These are phyloP conservation scores for Chrysolina haemoptera DNA, from an alignment of 2,888 invertebrate genomes.

Conservation along the genomic window DNA sequence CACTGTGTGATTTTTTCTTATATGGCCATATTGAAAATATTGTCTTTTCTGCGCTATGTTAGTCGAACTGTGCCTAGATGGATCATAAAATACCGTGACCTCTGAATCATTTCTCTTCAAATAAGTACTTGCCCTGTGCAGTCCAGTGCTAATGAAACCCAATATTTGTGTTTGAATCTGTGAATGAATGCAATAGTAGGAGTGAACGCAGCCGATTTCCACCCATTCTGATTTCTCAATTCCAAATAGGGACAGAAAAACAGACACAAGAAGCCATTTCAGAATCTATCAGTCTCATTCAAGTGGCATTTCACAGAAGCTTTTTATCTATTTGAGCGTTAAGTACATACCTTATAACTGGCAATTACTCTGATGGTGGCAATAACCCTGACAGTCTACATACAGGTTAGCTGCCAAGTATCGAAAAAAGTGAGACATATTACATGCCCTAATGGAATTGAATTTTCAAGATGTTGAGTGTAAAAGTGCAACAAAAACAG, in stretches of 20 bases:
- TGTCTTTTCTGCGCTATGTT: no score
- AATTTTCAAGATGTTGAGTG: neutral
- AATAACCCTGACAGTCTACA: slow-evolving; percentile 12
- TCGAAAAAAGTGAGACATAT: slow-evolving; percentile 22
- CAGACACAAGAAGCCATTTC: neutral
- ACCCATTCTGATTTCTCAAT: neutral
- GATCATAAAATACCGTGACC: no score
- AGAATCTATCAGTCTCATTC: neutral
- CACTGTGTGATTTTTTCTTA: no score
- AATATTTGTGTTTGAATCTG: no score
- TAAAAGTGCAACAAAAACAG: slow-evolving; percentile 1
- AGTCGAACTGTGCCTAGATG: no score
- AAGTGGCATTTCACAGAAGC: slow-evolving; percentile 18
- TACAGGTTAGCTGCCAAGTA: slow-evolving; percentile 11
- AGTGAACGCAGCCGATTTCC: no score
- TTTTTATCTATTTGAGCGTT: slow-evolving; percentile 16
- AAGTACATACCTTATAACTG: slow-evolving; percentile 22
- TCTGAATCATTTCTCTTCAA: no score
- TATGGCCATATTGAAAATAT: no score
- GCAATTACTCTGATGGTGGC: slow-evolving; percentile 15
- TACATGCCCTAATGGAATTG: slow-evolving; percentile 13
- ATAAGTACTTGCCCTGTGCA: no score
- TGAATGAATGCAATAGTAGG: no score
- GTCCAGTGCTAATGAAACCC: no score
- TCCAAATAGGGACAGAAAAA: neutral